Conservation (phyloP, 2,797 vertebrate species). For the Scleropages formosus region DNA sequence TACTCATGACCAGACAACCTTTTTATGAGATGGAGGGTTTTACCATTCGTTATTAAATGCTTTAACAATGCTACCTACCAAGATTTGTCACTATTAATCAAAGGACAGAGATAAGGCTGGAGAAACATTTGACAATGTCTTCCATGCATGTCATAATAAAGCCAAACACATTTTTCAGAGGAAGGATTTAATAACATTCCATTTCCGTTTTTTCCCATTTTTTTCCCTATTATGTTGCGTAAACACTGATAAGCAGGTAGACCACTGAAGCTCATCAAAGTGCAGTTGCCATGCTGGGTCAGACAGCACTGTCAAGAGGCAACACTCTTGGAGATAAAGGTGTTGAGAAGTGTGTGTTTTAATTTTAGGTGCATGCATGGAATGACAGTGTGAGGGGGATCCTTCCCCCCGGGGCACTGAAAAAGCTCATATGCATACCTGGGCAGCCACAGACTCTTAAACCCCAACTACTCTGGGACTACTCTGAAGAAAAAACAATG, state of each 20-base stretch:
- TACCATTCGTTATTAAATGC: neutral
- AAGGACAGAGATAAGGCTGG: neutral
- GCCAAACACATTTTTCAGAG: neutral
- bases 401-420: neutral
- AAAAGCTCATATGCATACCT: neutral
- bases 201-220: neutral
- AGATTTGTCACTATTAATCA: neutral
- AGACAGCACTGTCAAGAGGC: neutral
- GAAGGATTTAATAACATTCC: neutral
- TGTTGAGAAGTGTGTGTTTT: neutral
- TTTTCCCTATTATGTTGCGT: neutral
- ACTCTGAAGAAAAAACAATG: neutral
- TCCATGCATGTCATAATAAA: constrained; percentile 7
- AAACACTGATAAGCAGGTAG: constrained; percentile 12
- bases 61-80: neutral
- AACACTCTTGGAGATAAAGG: neutral
- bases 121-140: neutral
- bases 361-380: neutral
- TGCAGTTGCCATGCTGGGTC: neutral
- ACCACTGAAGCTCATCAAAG: neutral
- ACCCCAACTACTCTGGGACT: neutral
- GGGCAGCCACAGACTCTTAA: neutral
- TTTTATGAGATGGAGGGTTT: neutral
- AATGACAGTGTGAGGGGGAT: neutral
- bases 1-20: neutral